Conservation (phyloP, 2,888 invertebrate species). For the Macrophya annulata region DNA sequence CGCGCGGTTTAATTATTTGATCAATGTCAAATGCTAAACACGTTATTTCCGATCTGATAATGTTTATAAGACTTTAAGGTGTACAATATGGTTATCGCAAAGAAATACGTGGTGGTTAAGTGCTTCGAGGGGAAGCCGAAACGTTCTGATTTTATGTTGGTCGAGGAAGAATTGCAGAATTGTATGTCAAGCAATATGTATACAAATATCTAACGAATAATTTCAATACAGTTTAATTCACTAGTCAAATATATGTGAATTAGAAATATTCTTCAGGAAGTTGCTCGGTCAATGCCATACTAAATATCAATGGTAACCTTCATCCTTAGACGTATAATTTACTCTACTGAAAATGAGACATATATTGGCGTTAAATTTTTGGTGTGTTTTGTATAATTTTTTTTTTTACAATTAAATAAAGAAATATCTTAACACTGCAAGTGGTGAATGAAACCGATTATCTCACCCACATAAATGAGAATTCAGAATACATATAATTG, state of each 20-base stretch:
- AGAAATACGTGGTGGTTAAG: conserved; percentile 85
- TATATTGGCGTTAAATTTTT: neutral
- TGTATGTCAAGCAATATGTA: no score
- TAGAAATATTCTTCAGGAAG: neutral
- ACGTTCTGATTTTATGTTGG: conserved; percentile 84
- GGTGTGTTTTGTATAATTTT: neutral
- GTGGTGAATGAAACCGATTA: neutral
- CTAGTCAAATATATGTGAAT: neutral
- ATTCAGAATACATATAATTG: neutral
- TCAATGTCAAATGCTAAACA: no score
- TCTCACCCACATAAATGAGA: neutral
- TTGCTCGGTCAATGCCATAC: neutral
- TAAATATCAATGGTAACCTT: neutral
- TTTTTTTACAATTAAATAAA: neutral
- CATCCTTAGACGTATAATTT: neutral
- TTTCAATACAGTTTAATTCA: no score
- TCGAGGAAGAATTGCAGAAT: conserved; percentile 87
- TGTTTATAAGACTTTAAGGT: neutral
- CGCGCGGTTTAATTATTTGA: no score
- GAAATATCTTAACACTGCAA: neutral
- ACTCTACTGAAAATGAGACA: neutral
- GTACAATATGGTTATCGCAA: conserved; percentile 81
- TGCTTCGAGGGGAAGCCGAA: conserved; percentile 87
- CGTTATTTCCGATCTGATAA: neutral
- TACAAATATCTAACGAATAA: no score